These are phyloP conservation scores for Isichthys henryi DNA, from an alignment of 2,113 vertebrate species.

Conservation along the genomic window DNA sequence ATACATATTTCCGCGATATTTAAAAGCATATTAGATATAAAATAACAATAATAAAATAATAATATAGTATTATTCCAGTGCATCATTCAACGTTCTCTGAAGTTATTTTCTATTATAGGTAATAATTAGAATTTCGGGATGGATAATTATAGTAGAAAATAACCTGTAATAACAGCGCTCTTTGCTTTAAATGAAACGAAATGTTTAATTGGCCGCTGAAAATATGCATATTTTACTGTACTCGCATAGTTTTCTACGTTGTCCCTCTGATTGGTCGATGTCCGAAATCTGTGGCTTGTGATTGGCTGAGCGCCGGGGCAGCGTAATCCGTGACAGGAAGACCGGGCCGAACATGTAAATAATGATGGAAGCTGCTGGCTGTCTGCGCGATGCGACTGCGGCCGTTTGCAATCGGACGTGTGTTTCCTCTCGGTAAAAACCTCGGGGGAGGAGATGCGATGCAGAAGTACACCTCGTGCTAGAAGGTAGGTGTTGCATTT, in stretches of 20 bases:
- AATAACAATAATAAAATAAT: background rate
- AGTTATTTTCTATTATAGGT: background rate
- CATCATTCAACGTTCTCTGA: background rate
- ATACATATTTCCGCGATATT: background rate
- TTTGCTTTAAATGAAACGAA: background rate
- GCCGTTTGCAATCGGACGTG: background rate
- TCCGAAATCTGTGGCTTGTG: background rate
- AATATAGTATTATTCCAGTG: background rate
- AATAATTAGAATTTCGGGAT: background rate
- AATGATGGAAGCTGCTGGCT: background rate
- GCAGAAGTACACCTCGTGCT: background rate
- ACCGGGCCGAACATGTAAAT: background rate
- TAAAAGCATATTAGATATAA: background rate
- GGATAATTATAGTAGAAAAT: background rate
- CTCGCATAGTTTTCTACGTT: background rate
- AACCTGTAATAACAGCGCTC: background rate
- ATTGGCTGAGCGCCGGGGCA: background rate
- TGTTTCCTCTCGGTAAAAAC: background rate
- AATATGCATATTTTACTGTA: slow-evolving; percentile 4
- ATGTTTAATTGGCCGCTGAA: background rate
- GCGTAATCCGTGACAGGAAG: background rate
- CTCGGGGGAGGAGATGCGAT: background rate
- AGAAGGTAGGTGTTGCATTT: background rate
- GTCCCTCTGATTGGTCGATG: background rate
- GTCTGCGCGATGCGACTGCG: background rate